phyloP scores from a whole-genome alignment of 2,797 vertebrate species.

The Phylloscopus collybita region DNA sequence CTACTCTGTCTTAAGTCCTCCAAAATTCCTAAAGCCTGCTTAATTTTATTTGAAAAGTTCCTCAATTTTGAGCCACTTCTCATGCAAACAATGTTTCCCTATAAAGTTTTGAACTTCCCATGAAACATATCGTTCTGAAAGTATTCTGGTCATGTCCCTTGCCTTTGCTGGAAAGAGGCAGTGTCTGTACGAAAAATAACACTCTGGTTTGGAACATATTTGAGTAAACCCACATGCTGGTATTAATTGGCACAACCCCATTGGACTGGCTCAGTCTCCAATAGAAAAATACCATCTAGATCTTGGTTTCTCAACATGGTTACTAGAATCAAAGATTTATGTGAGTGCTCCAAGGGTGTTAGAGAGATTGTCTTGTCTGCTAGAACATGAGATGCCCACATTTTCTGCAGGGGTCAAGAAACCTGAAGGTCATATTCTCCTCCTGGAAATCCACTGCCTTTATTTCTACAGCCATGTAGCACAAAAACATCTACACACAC shows the following conservation, averaged over 20 bases:
- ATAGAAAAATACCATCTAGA: background rate
- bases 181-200: background rate
- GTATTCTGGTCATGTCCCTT: background rate
- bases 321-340: background rate
- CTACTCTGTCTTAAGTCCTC: background rate
- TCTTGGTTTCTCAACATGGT: background rate
- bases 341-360: background rate
- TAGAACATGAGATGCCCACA: background rate
- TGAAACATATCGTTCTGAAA: background rate
- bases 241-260: background rate
- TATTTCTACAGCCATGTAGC: background rate
- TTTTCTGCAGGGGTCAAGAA: background rate
- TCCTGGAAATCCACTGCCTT: background rate
- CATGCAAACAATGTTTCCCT: background rate
- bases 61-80: background rate
- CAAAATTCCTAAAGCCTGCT: background rate
- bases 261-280: background rate
- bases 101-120: background rate
- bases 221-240: background rate
- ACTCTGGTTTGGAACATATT: background rate
- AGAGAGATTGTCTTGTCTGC: background rate
- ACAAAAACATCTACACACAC: background rate
- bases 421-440: background rate
- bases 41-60: conserved; percentile 3
- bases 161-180: background rate